These are phyloP conservation scores for Smutsia gigantea DNA, from an alignment of 2,797 vertebrate genomes.

Conservation along the genomic window DNA sequence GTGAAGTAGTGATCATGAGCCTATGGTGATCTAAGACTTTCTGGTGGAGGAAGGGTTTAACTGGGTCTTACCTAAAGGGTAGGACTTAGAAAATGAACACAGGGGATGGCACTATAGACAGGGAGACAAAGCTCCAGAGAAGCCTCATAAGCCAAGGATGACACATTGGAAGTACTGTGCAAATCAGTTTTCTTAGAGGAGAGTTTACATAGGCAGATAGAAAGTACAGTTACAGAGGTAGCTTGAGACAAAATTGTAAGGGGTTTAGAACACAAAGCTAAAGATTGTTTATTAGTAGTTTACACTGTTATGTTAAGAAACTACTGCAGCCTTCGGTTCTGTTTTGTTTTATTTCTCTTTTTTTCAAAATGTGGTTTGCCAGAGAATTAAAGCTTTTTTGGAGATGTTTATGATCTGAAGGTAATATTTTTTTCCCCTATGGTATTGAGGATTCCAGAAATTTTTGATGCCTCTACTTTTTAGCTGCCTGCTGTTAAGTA, in stretches of 20 bases:
- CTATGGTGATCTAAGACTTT: not conserved
- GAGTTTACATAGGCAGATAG: not conserved
- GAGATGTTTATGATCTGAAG: not conserved
- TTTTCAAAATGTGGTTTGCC: not conserved
- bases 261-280: not conserved
- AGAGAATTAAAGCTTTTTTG: conserved; percentile 9
- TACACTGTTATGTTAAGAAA: conserved; percentile 47
- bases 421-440: not conserved
- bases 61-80: not conserved
- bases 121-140: not conserved
- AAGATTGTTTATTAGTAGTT: not conserved
- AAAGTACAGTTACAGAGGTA: not conserved
- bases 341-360: not conserved
- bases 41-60: not conserved
- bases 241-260: not conserved
- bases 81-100: not conserved
- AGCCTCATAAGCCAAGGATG: not conserved
- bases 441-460: conserved; percentile 26
- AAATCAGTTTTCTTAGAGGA: conserved; percentile 17
- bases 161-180: not conserved
- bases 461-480: conserved; percentile 44
- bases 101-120: not conserved
- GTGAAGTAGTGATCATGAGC: not conserved
- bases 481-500: not conserved
- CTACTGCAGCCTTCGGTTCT: not conserved